Evolutionary conservation across 1,140 invertebrate genomes (phyloP).

Genomic region (Lucilia cuprina): DNA sequence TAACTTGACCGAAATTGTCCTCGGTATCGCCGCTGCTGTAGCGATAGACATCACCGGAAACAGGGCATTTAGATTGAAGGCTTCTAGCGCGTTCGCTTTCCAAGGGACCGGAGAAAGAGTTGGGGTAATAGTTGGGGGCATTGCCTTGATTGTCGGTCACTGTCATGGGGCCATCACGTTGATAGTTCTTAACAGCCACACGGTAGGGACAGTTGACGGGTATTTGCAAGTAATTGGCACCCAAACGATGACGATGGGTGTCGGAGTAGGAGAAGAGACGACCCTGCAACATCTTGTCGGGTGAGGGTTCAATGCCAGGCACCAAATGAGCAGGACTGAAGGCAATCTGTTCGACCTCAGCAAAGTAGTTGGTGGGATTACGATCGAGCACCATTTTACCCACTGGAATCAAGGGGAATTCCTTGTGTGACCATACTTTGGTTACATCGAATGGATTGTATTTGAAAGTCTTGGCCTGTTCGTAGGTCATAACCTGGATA

Average conservation of each 20-base stretch:
- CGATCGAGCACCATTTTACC: constrained; percentile 89
- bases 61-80: constrained; percentile 65
- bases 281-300: constrained; percentile 95
- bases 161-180: constrained; percentile 84
- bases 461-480: constrained; percentile 73
- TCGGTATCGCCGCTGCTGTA: constrained; percentile 82
- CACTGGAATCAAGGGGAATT: constrained; percentile 90
- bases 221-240: constrained; percentile 90
- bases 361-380: constrained; percentile 93
- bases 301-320: constrained; percentile 89
- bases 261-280: constrained; percentile 94
- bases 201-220: constrained; percentile 94
- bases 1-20: constrained; percentile 89
- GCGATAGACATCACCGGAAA: constrained; percentile 73
- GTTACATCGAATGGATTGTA: constrained; percentile 94
- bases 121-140: constrained; percentile 95
- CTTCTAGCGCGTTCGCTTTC: constrained; percentile 66
- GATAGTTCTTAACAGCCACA: constrained; percentile 75
- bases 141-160: constrained; percentile 74
- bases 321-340: constrained; percentile 92
- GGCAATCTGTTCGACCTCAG: constrained; percentile 94
- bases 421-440: constrained; percentile 90
- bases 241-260: constrained; percentile 92
- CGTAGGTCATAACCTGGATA: constrained; percentile 81
- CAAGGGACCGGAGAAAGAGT: constrained; percentile 87